phyloP scores from a whole-genome alignment of 2,113 vertebrate genomes.

The Centropus bengalensis region DNA sequence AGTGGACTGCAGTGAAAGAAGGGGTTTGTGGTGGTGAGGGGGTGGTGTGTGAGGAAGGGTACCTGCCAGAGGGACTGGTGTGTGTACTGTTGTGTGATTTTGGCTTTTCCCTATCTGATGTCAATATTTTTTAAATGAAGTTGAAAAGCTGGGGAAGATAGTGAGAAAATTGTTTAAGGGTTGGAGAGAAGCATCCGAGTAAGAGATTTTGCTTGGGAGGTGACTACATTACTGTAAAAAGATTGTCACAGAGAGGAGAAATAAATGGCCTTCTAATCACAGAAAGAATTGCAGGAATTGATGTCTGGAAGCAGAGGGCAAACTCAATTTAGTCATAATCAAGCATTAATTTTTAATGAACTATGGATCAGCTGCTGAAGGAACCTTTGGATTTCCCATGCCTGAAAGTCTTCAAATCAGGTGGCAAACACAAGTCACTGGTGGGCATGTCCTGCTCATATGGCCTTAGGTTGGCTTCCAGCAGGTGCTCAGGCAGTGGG shows the following conservation, averaged over 20 bases:
- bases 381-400: neutral
- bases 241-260: neutral
- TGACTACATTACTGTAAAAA: neutral
- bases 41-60: neutral
- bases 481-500: neutral
- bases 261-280: neutral
- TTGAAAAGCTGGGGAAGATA: neutral
- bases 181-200: neutral
- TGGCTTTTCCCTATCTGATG: neutral
- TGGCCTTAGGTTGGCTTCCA: neutral
- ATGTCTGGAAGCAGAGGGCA: neutral
- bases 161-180: neutral
- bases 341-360: neutral
- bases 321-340: neutral
- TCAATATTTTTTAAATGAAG: neutral
- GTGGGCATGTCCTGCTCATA: neutral
- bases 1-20: neutral
- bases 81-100: neutral
- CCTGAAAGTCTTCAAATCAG: neutral
- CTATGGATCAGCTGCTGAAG: neutral
- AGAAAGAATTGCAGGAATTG: neutral
- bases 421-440: accelerated
- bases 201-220: neutral
- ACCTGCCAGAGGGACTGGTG: neutral
- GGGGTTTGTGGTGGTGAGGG: too few species aligned